Evolutionary conservation across 2,888 invertebrate genomes (phyloP).

Genomic region (Pyrochroa serraticornis): DNA sequence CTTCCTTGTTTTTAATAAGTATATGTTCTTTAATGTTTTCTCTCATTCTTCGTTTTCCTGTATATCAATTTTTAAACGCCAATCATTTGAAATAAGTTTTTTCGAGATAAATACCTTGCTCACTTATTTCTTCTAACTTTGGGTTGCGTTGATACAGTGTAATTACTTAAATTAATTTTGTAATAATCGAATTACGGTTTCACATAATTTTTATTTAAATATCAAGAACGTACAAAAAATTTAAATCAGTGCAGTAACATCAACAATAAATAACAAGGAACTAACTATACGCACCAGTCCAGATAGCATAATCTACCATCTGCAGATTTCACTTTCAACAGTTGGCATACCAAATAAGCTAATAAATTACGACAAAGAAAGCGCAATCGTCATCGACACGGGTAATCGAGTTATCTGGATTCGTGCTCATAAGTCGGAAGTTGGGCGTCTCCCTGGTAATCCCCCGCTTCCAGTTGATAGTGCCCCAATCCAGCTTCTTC

Average conservation of each 20-base stretch:
- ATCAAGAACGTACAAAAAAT: conserved; percentile 3
- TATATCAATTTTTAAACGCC: too few relatives aligned
- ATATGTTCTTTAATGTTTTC: too few relatives aligned
- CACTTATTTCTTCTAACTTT: too few relatives aligned
- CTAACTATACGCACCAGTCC: conserved; percentile 1
- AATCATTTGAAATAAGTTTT: too few relatives aligned
- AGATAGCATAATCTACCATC: background rate
- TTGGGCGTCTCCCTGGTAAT: background rate
- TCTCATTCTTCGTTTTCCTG: too few relatives aligned
- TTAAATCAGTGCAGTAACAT: background rate
- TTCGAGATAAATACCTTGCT: too few relatives aligned
- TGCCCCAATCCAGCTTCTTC: conserved; percentile 2
- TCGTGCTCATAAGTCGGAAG: too few relatives aligned
- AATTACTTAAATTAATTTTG: too few relatives aligned
- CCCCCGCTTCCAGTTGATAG: background rate
- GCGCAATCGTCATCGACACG: background rate
- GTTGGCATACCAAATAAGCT: conserved; percentile 18
- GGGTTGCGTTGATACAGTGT: too few relatives aligned
- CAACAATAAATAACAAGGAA: conserved; percentile 13
- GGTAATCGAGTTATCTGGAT: too few relatives aligned
- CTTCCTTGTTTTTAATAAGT: too few relatives aligned
- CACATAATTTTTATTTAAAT: background rate
- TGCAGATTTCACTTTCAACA: conserved; percentile 14
- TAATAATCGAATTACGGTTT: too few relatives aligned
- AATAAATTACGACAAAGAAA: conserved; percentile 18